A percentile compares a stretch with the other conserved stretches of the same genome.
Conservation (phyloP, 2,113 vertebrate species). For the human (Homo sapiens) region DNA sequence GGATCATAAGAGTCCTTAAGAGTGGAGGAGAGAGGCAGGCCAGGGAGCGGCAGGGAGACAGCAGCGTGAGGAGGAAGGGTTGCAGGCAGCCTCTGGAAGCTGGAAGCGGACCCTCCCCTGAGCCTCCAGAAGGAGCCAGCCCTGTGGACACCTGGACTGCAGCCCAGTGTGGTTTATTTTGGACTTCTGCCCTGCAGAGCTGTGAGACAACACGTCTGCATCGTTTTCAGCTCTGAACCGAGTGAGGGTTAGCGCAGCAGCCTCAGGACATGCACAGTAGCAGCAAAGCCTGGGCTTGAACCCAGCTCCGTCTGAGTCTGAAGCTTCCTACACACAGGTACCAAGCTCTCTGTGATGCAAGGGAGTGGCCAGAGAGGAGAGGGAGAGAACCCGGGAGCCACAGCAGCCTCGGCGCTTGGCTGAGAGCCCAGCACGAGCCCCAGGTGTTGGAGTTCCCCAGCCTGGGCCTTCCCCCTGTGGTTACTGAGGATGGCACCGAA, state of each 20-base stretch:
- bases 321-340: background rate
- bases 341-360: accelerated
- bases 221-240: accelerated
- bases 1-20: too few relatives aligned
- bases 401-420: accelerated
- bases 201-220: accelerated
- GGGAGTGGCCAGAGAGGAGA: accelerated
- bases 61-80: accelerated
- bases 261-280: accelerated
- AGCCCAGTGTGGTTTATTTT: background rate
- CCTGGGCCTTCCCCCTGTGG: background rate
- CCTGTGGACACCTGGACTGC: background rate
- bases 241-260: accelerated
- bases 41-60: accelerated
- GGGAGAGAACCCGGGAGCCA: accelerated
- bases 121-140: too few relatives aligned
- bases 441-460: background rate
- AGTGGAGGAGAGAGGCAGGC: accelerated
- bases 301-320: background rate
- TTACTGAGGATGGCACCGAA: background rate
- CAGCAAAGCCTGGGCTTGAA: background rate
- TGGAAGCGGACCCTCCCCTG: background rate
- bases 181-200: background rate
- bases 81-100: accelerated
- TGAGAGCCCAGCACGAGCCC: background rate